Evolutionary conservation across 2,888 invertebrate species (phyloP).

Genomic region (Polyommatus icarus): DNA sequence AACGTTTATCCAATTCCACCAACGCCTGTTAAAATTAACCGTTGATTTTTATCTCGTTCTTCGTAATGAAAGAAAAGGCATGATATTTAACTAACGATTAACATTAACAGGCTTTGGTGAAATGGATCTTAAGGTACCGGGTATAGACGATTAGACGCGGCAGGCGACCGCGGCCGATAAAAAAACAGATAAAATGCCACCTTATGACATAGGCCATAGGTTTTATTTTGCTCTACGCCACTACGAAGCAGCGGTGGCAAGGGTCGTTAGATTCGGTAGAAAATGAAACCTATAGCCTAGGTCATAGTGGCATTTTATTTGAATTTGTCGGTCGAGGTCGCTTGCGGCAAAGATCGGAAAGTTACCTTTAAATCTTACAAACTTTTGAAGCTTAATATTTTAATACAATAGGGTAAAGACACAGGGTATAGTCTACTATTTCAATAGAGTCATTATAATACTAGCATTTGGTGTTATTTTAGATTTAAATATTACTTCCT

Average conservation of each 20-base stretch:
- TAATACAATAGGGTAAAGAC: not conserved
- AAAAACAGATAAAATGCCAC: too few species aligned
- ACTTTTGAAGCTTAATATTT: constrained; percentile 26
- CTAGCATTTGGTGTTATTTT: not conserved
- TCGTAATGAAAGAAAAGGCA: not conserved
- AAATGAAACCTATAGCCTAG: too few species aligned
- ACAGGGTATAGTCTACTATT: constrained; percentile 6
- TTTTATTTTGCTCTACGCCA: too few species aligned
- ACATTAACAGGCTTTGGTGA: not conserved
- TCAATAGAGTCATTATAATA: not conserved
- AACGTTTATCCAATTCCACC: constrained; percentile 32
- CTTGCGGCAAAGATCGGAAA: too few species aligned
- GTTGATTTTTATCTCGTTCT: constrained; percentile 30
- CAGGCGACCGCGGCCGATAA: too few species aligned
- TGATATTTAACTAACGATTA: not conserved
- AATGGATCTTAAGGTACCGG: not conserved
- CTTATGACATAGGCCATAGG: too few species aligned
- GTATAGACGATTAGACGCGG: too few species aligned
- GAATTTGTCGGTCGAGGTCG: too few species aligned
- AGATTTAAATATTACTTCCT: not conserved
- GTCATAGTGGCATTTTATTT: too few species aligned
- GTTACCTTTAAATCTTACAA: constrained; percentile 29
- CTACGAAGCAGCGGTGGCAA: too few species aligned
- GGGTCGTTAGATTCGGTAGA: too few species aligned
- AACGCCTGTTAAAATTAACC: not conserved